Percentiles rank a stretch among this genome's conserved stretches.
These are phyloP conservation scores for Proterorhinus semilunaris DNA, from an alignment of 2,113 vertebrate genomes.

Conservation along the genomic window DNA sequence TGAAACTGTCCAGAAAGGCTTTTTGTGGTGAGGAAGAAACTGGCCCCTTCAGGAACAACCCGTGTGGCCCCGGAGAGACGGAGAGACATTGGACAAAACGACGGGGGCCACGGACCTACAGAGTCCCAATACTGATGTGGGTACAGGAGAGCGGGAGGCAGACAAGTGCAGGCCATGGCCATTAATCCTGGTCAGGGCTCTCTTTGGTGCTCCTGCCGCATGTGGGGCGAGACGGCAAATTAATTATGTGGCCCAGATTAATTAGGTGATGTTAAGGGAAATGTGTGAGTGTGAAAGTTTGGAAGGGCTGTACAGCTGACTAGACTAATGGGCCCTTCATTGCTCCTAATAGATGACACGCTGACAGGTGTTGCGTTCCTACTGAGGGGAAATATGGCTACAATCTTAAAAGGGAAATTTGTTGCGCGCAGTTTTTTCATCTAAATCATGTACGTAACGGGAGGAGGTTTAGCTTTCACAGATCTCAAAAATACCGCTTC, in stretches of 20 bases:
- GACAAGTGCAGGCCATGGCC: conserved; percentile 22
- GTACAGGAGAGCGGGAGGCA: conserved; percentile 17
- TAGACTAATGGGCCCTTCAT: conserved; percentile 67
- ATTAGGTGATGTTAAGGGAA: conserved; percentile 67
- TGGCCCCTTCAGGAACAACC: conserved; percentile 50
- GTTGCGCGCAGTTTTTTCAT: too few species aligned
- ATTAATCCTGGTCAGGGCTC: conserved; percentile 51
- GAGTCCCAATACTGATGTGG: conserved; percentile 43
- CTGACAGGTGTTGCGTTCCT: conserved; percentile 2
- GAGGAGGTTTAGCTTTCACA: too few species aligned
- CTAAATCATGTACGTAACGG: too few species aligned
- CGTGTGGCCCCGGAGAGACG: conserved; percentile 30
- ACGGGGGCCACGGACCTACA: conserved; percentile 26
- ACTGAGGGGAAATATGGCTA: background rate
- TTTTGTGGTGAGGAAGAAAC: conserved; percentile 55
- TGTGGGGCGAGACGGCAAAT: conserved; percentile 53
- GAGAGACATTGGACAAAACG: conserved; percentile 1
- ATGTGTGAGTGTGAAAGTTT: conserved; percentile 65
- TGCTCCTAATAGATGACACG: conserved; percentile 65
- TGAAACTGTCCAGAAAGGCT: conserved; percentile 52
- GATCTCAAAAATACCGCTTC: too few species aligned
- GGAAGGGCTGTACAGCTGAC: conserved; percentile 57
- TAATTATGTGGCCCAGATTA: conserved; percentile 67
- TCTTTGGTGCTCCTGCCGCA: conserved; percentile 44
- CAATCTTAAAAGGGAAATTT: background rate